A percentile compares a stretch with the other conserved stretches of the same genome.
Evolutionary conservation across 1,140 invertebrate species (phyloP).

Genomic region (Microvelia longipes): DNA sequence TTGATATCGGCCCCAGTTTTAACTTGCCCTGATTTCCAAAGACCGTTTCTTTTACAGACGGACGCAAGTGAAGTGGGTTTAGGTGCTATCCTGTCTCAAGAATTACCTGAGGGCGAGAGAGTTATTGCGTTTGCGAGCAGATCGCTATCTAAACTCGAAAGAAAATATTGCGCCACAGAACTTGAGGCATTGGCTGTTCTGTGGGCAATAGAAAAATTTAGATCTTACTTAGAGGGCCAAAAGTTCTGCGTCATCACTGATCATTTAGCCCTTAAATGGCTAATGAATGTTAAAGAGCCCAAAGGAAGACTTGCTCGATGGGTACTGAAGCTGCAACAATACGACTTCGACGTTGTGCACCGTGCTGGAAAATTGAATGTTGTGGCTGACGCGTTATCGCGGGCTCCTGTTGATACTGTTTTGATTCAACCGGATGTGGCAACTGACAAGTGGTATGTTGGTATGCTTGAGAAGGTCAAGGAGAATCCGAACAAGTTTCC

Average conservation of each 20-base stretch:
- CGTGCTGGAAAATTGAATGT: constrained; percentile 15
- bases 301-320: constrained; percentile 28
- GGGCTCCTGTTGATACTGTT: background rate
- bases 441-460: background rate
- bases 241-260: constrained; percentile 31
- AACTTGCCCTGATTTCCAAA: constrained; percentile 20
- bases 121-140: constrained; percentile 32
- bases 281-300: constrained; percentile 30
- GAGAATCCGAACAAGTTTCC: background rate
- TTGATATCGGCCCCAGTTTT: constrained; percentile 17
- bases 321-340: constrained; percentile 24
- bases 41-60: constrained; percentile 20
- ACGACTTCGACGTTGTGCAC: constrained; percentile 19
- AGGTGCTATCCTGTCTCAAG: constrained; percentile 24
- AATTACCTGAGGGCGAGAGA: constrained; percentile 15
- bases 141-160: constrained; percentile 26
- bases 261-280: constrained; percentile 32
- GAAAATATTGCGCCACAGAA: constrained; percentile 32
- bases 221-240: constrained; percentile 22
- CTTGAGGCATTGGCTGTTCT: constrained; percentile 31
- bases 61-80: constrained; percentile 25
- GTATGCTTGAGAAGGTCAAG: background rate
- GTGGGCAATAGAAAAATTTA: constrained; percentile 28
- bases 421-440: background rate
- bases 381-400: constrained; percentile 12